Conservation (phyloP, 2,888 invertebrate genomes). For the Eulithis testata region DNA sequence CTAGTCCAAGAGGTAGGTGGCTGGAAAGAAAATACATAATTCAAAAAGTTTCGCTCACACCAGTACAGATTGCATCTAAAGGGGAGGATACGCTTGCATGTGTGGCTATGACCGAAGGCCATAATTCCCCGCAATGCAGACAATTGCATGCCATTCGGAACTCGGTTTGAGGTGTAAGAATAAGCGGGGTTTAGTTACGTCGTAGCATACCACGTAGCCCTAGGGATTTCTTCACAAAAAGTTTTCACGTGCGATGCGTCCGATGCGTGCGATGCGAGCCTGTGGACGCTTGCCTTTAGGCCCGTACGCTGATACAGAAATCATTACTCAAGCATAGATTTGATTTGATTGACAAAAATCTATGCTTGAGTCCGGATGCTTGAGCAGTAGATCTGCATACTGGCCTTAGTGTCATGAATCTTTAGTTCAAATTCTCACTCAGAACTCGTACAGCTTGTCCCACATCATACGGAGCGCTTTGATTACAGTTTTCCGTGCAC, state of each 20-base stretch:
- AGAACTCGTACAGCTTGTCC: constrained; percentile 28
- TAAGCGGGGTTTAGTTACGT: not conserved
- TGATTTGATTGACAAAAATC: no score
- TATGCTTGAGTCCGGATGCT: no score
- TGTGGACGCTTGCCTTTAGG: no score
- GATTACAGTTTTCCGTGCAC: constrained; percentile 73
- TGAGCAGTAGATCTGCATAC: no score
- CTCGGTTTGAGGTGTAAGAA: constrained; percentile 42
- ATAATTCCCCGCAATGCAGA: constrained; percentile 73
- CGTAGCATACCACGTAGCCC: no score
- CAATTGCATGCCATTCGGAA: constrained; percentile 57
- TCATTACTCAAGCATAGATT: no score
- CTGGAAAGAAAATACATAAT: constrained; percentile 6
- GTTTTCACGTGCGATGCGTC: no score
- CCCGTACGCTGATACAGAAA: no score
- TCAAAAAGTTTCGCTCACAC: constrained; percentile 7
- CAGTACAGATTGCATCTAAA: constrained; percentile 28
- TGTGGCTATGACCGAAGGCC: constrained; percentile 59
- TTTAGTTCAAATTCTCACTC: no score
- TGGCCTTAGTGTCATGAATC: no score
- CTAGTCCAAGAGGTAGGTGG: constrained; percentile 4
- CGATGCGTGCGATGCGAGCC: no score
- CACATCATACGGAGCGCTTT: constrained; percentile 47
- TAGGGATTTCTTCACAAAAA: no score
- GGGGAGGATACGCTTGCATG: constrained; percentile 22